A percentile compares a stretch with the other conserved stretches of the same genome.
These are phyloP conservation scores for Tipula unca DNA, from an alignment of 2,888 invertebrate genomes.

Conservation along the genomic window DNA sequence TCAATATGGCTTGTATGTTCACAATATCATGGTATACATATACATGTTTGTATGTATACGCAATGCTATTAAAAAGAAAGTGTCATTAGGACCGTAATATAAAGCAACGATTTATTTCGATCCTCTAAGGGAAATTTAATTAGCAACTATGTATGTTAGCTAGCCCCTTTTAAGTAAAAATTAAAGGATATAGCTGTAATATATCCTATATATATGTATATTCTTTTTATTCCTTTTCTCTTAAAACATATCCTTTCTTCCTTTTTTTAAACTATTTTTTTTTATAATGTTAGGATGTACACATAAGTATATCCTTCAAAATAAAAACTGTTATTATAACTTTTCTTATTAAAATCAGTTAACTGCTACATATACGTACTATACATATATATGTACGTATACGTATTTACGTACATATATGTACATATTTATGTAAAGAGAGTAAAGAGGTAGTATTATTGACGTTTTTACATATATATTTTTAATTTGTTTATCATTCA, in stretches of 20 bases:
- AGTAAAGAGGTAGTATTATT: neutral
- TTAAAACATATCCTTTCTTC: neutral
- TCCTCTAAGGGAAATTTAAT: constrained; percentile 21
- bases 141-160: constrained; percentile 18
- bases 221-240: constrained; percentile 8
- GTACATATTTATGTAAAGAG: constrained; percentile 1
- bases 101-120: constrained; percentile 20
- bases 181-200: constrained; percentile 19
- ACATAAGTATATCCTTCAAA: neutral
- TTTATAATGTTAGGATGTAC: constrained; percentile 15
- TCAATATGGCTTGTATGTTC: neutral
- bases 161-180: constrained; percentile 17
- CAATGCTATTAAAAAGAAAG: constrained; percentile 20
- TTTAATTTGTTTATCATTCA: constrained; percentile 19
- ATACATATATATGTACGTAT: neutral
- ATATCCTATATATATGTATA: neutral
- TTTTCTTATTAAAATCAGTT: constrained; percentile 19
- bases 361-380: neutral
- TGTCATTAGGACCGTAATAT: constrained; percentile 21
- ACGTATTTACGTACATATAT: neutral
- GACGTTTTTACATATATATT: constrained; percentile 14
- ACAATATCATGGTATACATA: neutral
- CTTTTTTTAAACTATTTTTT: neutral
- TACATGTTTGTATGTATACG: neutral
- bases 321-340: constrained; percentile 16